These are phyloP conservation scores for Drosophila setifemur DNA, from an alignment of 1,140 invertebrate species.

Conservation along the genomic window DNA sequence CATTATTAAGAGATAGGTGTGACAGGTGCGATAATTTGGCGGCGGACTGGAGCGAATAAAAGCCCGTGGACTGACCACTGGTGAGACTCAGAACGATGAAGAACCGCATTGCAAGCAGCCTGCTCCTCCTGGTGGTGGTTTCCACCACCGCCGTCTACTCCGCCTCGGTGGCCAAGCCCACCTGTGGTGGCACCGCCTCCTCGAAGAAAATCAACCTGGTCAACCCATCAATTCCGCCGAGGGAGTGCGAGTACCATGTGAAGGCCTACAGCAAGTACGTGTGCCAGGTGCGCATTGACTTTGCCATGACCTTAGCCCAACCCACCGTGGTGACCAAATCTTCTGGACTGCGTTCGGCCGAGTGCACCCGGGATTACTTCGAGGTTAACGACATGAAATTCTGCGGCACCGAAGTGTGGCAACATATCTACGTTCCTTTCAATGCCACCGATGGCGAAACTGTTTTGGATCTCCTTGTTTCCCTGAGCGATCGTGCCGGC, in stretches of 20 bases:
- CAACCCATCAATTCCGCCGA: constrained; percentile 54
- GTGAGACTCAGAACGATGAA: constrained; percentile 35
- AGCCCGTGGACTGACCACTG: background rate
- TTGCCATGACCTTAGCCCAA: constrained; percentile 55
- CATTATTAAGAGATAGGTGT: constrained; percentile 23
- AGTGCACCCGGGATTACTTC: constrained; percentile 63
- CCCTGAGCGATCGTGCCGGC: constrained; percentile 56
- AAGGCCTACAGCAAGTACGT: constrained; percentile 65
- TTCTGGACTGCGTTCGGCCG: constrained; percentile 32
- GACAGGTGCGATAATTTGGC: background rate
- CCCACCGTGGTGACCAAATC: constrained; percentile 28
- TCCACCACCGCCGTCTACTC: constrained; percentile 13
- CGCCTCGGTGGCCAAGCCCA: constrained; percentile 58
- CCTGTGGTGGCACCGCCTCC: constrained; percentile 56
- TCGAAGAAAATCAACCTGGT: constrained; percentile 65
- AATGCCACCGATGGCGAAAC: constrained; percentile 58
- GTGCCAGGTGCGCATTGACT: constrained; percentile 74
- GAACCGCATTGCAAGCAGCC: constrained; percentile 13
- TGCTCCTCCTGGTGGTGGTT: constrained; percentile 3
- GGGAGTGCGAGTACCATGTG: constrained; percentile 60
- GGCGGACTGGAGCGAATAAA: constrained; percentile 30
- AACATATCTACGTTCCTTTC: constrained; percentile 77
- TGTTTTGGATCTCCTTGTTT: constrained; percentile 37
- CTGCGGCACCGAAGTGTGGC: constrained; percentile 63
- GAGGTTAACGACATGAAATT: constrained; percentile 52